Base-by-base conservation (phyloP, 1,140 invertebrate genomes). In the Eumeta japonica region DNA sequence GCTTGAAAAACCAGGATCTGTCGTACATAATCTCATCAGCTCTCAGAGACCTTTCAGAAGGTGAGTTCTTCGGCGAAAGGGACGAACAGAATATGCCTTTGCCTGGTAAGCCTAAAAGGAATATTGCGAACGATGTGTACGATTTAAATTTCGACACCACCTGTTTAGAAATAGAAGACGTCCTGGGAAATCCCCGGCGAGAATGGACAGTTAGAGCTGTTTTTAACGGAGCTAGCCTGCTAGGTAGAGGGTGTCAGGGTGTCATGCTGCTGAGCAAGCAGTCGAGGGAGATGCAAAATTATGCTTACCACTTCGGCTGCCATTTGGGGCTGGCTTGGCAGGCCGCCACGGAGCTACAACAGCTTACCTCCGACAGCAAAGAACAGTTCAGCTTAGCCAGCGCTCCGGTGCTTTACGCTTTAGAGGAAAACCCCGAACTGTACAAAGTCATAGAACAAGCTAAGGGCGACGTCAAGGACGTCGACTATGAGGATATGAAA, bases 141-240 rank as follows among this genome's bases (percentile, higher is more conserved):
- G 43, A 72, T 38, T 65, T 67, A 11, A 50, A 50, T 0, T 62
- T 64, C 32, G 61, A 64, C 39, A 58, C 58, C 1, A 61, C 41
- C 7, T 51, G 58, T 1, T 62, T 76, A 20, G 52, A 72, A 11
- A 58, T 71, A 0, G 55, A 73, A 48, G 75, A 84, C 52, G 77
- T 81, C 11, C 61, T 80, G 10, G 81, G 78, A 9, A 82, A 85
- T 47, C 83, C 84, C 3, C 79, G 85, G 10, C 79, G 81, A 7
- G 88, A 90, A 67, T 95, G 91, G 91, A 85, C 87, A n/a, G 71
- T 83, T n/a, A 79, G 87, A 50, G 87, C 87, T 55, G 85, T 86
- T 38, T 79, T 89, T 13, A 85, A 84, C 39, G 85, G 84, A 27
- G 88, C 85, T 13, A 84, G 86, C 56, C 71, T 94, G 10, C 62